Percentiles rank a stretch among this genome's conserved stretches.
Conservation (phyloP, 2,113 vertebrate species). For the Penelope pileata region DNA sequence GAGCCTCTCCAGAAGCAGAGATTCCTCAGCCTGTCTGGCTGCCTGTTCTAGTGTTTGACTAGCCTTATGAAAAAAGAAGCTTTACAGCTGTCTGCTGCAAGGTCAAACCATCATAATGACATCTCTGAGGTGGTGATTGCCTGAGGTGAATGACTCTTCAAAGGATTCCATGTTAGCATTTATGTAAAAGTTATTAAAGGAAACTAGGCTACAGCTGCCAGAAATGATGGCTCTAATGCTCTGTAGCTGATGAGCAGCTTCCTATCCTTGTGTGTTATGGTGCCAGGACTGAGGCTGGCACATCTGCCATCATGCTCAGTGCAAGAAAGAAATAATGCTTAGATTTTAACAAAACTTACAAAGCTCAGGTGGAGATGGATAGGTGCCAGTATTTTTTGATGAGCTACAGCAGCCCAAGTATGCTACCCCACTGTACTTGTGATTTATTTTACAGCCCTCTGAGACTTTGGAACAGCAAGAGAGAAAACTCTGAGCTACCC, state of each 20-base stretch:
- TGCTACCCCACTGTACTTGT: background rate
- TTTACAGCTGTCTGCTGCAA: background rate
- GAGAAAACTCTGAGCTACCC: background rate
- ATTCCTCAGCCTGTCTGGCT: background rate
- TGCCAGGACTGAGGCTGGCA: background rate
- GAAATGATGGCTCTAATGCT: background rate
- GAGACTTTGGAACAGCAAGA: background rate
- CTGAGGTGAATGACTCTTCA: background rate
- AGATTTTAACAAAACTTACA: background rate
- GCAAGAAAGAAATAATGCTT: background rate
- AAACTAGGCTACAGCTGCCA: background rate
- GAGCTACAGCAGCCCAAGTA: background rate
- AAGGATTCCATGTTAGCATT: background rate
- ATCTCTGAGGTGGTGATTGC: background rate
- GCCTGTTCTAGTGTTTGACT: background rate
- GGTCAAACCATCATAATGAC: background rate
- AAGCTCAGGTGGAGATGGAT: background rate
- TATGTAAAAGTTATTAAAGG: background rate
- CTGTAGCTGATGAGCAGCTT: background rate
- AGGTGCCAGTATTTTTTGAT: background rate
- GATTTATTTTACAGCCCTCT: background rate
- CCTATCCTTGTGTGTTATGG: background rate
- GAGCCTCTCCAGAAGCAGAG: background rate
- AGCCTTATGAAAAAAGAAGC: background rate
- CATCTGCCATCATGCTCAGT: background rate